A percentile compares a stretch with the other conserved stretches of the same genome.
phyloP scores from a whole-genome alignment of 2,113 vertebrate species.

The Coreoperca whiteheadi region DNA sequence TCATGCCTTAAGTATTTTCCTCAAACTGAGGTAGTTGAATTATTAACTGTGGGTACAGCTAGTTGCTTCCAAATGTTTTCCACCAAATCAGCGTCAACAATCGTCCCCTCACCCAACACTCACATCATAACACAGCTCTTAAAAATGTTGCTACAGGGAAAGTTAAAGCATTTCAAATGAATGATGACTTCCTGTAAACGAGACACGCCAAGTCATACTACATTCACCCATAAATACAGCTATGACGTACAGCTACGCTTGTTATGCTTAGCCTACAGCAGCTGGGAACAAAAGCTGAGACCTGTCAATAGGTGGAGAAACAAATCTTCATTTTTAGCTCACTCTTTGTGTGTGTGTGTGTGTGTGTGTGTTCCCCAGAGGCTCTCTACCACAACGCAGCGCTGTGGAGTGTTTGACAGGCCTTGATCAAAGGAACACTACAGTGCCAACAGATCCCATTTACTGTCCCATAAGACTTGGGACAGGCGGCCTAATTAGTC shows the following conservation, averaged over 20 bases:
- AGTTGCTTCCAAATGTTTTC: slow-evolving; percentile 71
- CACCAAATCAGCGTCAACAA: slow-evolving; percentile 53
- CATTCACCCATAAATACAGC: neutral
- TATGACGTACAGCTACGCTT: neutral
- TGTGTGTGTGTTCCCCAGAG: slow-evolving; percentile 10
- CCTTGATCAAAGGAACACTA: slow-evolving; percentile 61
- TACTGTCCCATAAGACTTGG: slow-evolving; percentile 58
- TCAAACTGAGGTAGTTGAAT: slow-evolving; percentile 33
- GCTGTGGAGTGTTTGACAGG: slow-evolving; percentile 49
- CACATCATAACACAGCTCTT: slow-evolving; percentile 46
- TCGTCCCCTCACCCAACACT: slow-evolving; percentile 27
- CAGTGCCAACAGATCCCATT: slow-evolving; percentile 54
- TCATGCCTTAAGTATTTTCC: slow-evolving; percentile 51
- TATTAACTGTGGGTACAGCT: slow-evolving; percentile 53
- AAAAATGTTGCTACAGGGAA: slow-evolving; percentile 32
- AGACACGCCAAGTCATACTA: neutral
- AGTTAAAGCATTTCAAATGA: slow-evolving; percentile 20
- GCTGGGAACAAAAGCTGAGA: slow-evolving; percentile 8
- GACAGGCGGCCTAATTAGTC: slow-evolving; percentile 60
- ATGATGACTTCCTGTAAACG: slow-evolving; percentile 39
- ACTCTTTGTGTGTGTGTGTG: neutral
- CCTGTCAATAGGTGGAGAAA: slow-evolving; percentile 3
- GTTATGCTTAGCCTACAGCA: neutral
- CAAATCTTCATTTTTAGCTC: neutral
- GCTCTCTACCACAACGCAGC: neutral